Conservation (phyloP, 2,113 vertebrate genomes). For the Australoheros scitulus region DNA sequence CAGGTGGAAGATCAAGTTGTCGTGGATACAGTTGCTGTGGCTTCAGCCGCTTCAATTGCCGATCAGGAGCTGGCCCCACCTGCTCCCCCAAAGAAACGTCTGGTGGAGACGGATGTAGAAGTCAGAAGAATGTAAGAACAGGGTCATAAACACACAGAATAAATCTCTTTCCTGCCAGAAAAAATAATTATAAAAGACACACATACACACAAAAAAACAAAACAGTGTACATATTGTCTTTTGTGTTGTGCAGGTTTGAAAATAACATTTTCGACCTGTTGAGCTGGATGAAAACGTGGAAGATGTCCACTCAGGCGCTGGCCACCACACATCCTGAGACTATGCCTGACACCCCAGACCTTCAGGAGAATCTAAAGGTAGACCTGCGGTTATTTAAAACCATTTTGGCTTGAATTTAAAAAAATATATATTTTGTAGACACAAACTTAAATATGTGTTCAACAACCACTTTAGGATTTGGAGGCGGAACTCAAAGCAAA, state of each 20-base stretch:
- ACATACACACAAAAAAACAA: not conserved
- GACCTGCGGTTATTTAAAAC: conserved; percentile 6
- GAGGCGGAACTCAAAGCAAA: conserved; percentile 82
- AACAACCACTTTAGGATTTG: conserved; percentile 78
- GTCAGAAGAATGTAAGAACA: conserved; percentile 85
- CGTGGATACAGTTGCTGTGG: conserved; percentile 68
- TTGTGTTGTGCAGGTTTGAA: conserved; percentile 82
- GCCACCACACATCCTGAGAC: conserved; percentile 84
- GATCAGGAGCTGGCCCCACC: conserved; percentile 84
- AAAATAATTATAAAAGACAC: not conserved
- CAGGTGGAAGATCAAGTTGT: conserved; percentile 79
- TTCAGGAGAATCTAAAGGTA: conserved; percentile 89
- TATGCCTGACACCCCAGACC: conserved; percentile 78
- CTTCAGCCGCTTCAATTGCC: conserved; percentile 62
- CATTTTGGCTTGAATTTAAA: not conserved
- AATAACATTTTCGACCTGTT: conserved; percentile 81
- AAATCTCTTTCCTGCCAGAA: not conserved
- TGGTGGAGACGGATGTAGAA: conserved; percentile 85
- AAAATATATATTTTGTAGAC: not conserved
- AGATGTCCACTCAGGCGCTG: conserved; percentile 77
- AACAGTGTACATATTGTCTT: not conserved
- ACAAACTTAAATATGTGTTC: not conserved
- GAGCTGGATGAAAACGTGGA: conserved; percentile 86
- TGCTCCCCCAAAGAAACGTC: conserved; percentile 88
- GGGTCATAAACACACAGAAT: not conserved